These are phyloP conservation scores for Burhinus oedicnemus DNA, from an alignment of 2,113 vertebrate genomes.

Conservation along the genomic window DNA sequence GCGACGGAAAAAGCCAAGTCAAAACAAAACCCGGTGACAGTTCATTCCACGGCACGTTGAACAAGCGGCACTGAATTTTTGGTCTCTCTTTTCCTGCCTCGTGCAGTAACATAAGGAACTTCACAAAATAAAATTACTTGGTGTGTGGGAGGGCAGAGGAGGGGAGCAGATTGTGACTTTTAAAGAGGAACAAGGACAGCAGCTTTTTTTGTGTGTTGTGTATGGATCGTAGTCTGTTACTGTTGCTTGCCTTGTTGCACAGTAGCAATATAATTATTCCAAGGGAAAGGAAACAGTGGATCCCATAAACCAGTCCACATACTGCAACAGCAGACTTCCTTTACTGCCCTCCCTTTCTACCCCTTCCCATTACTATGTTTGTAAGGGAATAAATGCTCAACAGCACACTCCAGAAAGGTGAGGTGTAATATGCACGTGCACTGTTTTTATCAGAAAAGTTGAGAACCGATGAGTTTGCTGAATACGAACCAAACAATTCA, in stretches of 20 bases:
- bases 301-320: neutral
- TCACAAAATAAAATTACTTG: neutral
- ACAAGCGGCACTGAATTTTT: neutral
- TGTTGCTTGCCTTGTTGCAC: neutral
- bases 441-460: neutral
- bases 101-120: neutral
- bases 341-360: neutral
- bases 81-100: neutral
- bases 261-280: neutral
- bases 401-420: neutral
- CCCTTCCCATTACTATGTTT: neutral
- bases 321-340: neutral
- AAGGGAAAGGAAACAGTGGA: neutral
- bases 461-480: neutral
- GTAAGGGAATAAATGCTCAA: neutral
- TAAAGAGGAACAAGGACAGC: constrained; percentile 18
- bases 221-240: neutral
- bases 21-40: neutral
- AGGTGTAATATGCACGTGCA: fast-evolving
- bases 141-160: constrained; percentile 49
- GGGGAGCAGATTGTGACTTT: constrained; percentile 59
- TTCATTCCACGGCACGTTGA: neutral
- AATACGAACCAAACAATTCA: neutral
- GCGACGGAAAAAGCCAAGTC: neutral
- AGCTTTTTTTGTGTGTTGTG: neutral